Conservation (phyloP, 2,797 vertebrate species). For the Lithobates sylvaticus region DNA sequence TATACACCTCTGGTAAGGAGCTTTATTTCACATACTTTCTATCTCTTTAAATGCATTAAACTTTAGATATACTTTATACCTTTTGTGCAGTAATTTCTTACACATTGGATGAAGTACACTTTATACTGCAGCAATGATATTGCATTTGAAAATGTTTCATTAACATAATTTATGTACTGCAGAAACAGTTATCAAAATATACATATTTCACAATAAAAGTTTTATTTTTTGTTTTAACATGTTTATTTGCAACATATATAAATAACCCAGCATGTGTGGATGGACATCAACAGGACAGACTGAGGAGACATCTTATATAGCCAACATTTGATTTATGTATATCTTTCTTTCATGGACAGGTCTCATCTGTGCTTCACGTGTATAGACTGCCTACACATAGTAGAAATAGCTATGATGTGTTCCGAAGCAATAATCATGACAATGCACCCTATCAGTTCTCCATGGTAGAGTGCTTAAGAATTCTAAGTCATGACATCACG, state of each 20-base stretch:
- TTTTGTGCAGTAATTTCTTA: too few species aligned
- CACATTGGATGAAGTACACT: too few species aligned
- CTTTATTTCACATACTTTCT: too few species aligned
- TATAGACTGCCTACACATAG: background rate
- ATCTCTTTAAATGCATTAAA: too few species aligned
- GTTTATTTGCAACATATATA: background rate
- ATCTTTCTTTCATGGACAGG: background rate
- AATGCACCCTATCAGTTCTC: background rate
- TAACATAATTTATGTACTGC: too few species aligned
- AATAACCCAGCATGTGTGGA: slow-evolving; percentile 3
- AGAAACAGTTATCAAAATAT: background rate
- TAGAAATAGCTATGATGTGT: background rate
- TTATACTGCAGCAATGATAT: too few species aligned
- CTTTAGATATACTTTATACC: too few species aligned
- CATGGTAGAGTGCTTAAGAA: background rate
- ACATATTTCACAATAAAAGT: background rate
- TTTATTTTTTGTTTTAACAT: background rate
- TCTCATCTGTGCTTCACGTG: background rate
- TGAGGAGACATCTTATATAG: slow-evolving; percentile 1
- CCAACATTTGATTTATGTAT: slow-evolving; percentile 1
- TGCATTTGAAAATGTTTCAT: too few species aligned
- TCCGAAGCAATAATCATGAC: background rate
- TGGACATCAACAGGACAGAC: slow-evolving; percentile 2
- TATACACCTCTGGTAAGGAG: too few species aligned
- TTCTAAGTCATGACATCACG: background rate